phyloP scores from a whole-genome alignment of 2,797 vertebrate genomes.

The Carcharodon carcharias region DNA sequence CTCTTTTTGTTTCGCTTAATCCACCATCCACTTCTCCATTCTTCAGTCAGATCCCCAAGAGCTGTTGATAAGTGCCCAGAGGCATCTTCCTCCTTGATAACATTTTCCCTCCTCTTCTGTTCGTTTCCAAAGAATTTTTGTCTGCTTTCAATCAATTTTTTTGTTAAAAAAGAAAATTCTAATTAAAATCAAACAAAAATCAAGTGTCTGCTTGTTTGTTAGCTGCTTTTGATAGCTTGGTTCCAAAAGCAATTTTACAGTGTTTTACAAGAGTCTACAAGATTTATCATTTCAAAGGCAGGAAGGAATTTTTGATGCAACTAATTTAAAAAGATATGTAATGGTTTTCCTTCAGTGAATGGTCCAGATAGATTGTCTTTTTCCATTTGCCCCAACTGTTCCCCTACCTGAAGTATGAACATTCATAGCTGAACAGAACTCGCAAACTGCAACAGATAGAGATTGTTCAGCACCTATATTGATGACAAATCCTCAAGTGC shows the following conservation, averaged over 20 bases:
- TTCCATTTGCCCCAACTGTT: not conserved
- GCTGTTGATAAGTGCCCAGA: not conserved
- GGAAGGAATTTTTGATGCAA: not conserved
- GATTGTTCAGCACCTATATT: not conserved
- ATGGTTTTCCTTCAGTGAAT: not conserved
- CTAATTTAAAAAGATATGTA: not conserved
- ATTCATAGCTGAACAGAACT: not conserved
- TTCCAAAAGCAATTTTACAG: not conserved
- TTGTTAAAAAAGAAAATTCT: not conserved
- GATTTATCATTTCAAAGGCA: not conserved
- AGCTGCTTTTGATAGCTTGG: not conserved
- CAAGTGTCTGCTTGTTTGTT: not conserved
- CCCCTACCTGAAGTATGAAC: not conserved
- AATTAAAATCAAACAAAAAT: not conserved
- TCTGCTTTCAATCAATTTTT: not conserved
- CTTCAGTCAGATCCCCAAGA: not conserved
- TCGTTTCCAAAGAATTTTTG: not conserved
- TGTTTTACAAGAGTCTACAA: not conserved
- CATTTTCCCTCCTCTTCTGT: not conserved
- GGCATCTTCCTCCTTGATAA: not conserved
- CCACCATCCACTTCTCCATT: not conserved
- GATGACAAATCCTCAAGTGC: not conserved
- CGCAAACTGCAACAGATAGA: not conserved
- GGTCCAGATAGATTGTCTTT: not conserved
- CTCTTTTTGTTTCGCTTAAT: no score